phyloP scores from a whole-genome alignment of 2,113 vertebrate genomes.

The Triplophysa rosa region DNA sequence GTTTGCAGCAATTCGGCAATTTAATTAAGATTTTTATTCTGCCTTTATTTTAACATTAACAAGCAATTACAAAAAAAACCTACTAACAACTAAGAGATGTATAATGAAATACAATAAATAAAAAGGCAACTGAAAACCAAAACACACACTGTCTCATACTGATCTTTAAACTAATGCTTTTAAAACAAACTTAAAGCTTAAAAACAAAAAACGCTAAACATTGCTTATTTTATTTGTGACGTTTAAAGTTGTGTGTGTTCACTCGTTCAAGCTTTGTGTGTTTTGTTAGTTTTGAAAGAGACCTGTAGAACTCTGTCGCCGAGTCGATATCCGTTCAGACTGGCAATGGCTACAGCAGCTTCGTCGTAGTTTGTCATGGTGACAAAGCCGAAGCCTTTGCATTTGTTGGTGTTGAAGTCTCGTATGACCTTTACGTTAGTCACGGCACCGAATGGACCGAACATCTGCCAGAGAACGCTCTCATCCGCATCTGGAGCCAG shows the following conservation, averaged over 20 bases:
- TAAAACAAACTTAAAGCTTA: not conserved
- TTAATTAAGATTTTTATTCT: constrained; percentile 96
- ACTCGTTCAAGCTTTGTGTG: constrained; percentile 91
- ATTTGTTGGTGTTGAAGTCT: constrained; percentile 99
- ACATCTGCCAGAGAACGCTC: constrained; percentile 99
- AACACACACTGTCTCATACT: not conserved
- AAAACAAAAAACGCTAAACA: not conserved
- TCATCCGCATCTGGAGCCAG: constrained; percentile 96
- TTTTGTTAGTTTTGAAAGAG: constrained; percentile 99
- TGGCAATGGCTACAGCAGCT: constrained; percentile 98
- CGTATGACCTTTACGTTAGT: constrained; percentile 99
- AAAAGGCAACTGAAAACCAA: not conserved
- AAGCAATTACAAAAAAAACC: not conserved
- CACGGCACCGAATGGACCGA: constrained; percentile 96
- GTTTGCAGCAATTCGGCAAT: constrained; percentile 99
- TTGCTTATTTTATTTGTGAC: not conserved
- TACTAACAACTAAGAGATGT: not conserved
- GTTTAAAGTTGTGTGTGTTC: not conserved
- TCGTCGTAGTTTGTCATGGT: constrained; percentile 99
- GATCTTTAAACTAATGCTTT: not conserved
- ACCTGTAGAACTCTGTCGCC: constrained; percentile 98
- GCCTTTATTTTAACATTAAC: constrained; percentile 71
- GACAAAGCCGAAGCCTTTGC: constrained; percentile 99
- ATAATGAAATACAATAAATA: not conserved
- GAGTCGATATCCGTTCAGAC: constrained; percentile 97